Evolutionary conservation across 2,888 invertebrate genomes (phyloP).

Genomic region (Apamea crenata): DNA sequence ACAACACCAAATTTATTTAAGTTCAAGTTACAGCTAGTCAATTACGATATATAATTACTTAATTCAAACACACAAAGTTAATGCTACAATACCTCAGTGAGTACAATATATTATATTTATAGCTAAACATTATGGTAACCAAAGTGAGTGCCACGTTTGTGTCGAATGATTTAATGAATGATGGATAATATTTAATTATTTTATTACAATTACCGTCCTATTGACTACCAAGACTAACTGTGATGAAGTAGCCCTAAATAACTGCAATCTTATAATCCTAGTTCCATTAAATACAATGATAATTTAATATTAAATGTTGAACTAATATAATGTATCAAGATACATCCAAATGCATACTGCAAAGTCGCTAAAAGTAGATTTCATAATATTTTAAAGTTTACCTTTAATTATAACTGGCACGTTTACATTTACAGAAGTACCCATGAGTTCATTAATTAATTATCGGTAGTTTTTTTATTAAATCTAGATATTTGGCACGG

Average conservation of each 20-base stretch:
- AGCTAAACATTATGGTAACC: not conserved
- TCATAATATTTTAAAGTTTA: not conserved
- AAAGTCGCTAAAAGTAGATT: not conserved
- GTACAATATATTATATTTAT: not conserved
- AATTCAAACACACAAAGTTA: not conserved
- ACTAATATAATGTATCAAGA: not conserved
- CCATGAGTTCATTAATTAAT: not conserved
- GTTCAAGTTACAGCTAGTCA: not conserved
- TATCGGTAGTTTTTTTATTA: too few relatives aligned
- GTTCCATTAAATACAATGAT: constrained; percentile 6
- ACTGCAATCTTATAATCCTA: not conserved
- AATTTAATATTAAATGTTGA: not conserved
- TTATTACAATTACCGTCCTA: not conserved
- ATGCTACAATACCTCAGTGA: not conserved
- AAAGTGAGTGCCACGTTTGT: not conserved
- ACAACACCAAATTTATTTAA: constrained; percentile 9
- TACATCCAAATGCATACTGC: not conserved
- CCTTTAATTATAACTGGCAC: not conserved
- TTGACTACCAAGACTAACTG: not conserved
- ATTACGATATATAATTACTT: not conserved
- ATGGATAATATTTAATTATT: constrained; percentile 4
- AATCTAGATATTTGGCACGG: not conserved
- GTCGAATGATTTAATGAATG: not conserved
- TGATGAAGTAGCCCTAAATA: not conserved
- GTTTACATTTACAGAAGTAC: not conserved